Evolutionary conservation across 2,113 vertebrate genomes (phyloP).

Genomic region (Hippocampus zosterae): DNA sequence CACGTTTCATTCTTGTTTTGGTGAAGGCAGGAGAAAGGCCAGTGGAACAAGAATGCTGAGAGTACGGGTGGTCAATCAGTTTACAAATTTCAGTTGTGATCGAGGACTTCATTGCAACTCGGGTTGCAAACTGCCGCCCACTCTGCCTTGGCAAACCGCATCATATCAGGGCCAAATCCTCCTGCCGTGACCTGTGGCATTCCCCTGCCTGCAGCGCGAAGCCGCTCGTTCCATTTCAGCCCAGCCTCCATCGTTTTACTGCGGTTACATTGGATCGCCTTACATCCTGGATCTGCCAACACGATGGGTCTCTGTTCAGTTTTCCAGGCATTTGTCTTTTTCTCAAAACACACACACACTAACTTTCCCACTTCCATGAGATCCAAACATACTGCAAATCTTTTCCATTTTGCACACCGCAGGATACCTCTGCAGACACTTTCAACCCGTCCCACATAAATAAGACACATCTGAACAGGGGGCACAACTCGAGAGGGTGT

Average conservation of each 20-base stretch:
- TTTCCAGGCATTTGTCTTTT: constrained; percentile 31
- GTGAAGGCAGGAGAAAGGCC: constrained; percentile 51
- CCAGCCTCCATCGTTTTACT: constrained; percentile 54
- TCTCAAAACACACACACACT: constrained; percentile 24
- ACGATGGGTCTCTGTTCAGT: constrained; percentile 30
- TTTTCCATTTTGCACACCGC: constrained; percentile 17
- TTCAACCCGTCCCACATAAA: constrained; percentile 21
- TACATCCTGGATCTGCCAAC: constrained; percentile 33
- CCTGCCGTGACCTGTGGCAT: constrained; percentile 62
- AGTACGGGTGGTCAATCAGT: constrained; percentile 71
- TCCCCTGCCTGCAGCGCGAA: constrained; percentile 55
- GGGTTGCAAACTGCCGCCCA: constrained; percentile 32
- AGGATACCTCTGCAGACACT: constrained; percentile 9
- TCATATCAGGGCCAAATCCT: constrained; percentile 56
- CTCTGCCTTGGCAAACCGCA: constrained; percentile 55
- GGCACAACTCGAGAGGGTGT: constrained; percentile 2
- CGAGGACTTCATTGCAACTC: constrained; percentile 42
- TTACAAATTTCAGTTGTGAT: constrained; percentile 70
- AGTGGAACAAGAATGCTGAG: constrained; percentile 47
- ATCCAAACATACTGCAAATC: constrained; percentile 35
- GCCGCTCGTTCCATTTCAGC: constrained; percentile 49
- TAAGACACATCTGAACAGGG: constrained; percentile 13
- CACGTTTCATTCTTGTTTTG: constrained; percentile 46
- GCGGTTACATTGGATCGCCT: constrained; percentile 42
- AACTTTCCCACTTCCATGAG: constrained; percentile 22